Base-by-base conservation (phyloP, 2,888 invertebrate genomes). In the Pyrgus malvae region DNA sequence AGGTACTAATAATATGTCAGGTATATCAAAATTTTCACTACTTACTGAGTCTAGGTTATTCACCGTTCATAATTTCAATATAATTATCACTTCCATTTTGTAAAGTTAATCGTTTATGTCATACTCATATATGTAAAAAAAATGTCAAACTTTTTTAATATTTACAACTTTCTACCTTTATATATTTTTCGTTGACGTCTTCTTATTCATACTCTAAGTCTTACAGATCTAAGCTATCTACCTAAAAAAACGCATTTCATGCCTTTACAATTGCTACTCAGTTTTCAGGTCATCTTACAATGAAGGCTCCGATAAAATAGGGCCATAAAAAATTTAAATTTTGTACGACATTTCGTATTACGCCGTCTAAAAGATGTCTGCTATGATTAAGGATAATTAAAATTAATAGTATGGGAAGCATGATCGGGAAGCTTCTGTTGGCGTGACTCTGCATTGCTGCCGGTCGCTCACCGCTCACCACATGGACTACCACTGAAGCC, bases 401-500 rank as follows among this genome's bases (percentile, higher is more conserved):
- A 35, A 78, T 51, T 6, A 80, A 45, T 29, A 76, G 55, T 11
- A 73, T 57, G 2, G 67, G 62, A 2, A 70, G 61, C 33, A 73
- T 23, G 7, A 69, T 58, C 5, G 83, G 78, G 7, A 74, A 62
- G 21, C 70, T 60, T 57, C 72, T 74, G 9, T 64, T 64, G 2
- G 79, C 74, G 55, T 65, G 58, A 60, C 91, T 91, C 67, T 93
- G 93, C 93, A 93, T 93, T 19, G 93, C 93, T 29, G 93, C 93
- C 53, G 92, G 93, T 55, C 93, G 89, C 76, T 92, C 93, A 74
- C 95, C 95, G 78, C 95, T 96, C 69, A 96, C 94, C 64, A 96
- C 95, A 83, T 96, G 95, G 55, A 96, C 95, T 67, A 95, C 93
- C 69, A 96, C 95, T 63, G 95, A 95, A 63, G 95, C 95, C 58